Evolutionary conservation across 2,113 vertebrate species (phyloP), one percentile per base, ranked within the genome.

Genomic region (Nyctereutes procyonoides): DNA sequence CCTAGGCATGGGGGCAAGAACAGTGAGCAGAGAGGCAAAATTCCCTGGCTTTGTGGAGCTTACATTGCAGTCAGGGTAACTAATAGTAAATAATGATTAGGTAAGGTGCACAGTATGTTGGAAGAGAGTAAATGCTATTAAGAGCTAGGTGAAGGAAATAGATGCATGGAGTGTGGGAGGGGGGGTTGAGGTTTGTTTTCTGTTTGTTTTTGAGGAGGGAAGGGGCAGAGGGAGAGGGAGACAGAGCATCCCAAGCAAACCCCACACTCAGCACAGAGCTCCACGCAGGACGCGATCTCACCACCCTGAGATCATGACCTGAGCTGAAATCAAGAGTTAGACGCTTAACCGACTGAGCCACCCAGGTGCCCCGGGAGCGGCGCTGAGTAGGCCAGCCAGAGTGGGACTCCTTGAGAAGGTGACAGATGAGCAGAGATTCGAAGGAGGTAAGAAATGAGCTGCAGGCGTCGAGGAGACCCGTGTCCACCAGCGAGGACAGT

Each of bases 91-190:
- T 24, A 51, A 32, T 51, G 26, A 38, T 56, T 38, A 35, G 53
- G 22, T 30, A 55, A 93, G 32, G 15, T 15, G 20, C 56, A 4
- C 58, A 5, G 20, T 32, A 1, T 43, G 1, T 69, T 58, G 38
- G 93, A 69, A 77, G 85, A 56, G 22, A n/a, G 24, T 32, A 48
- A 71, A 32, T 26, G 30, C 51, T 53, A 6, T 56, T 69, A 77
- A 95, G 74, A 93, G 24, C 20, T 24, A n/a, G 51, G 30, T 48
- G 53, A 24, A 74, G 43, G n/a, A 65, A 58, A 16, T 20, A 24
- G 32, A 7, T 28, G 14, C 5, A 32, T 2, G 22, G 35, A 51
- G 0, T 73, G 10, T 77, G 13, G n/a, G 22, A 4, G 8, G 1
- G 35, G 35, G 28, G 11, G n/a, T 8, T 77, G 77, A 60, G 82